Evolutionary conservation across 2,888 invertebrate species (phyloP).

Genomic region (Leucophenga maculata): DNA sequence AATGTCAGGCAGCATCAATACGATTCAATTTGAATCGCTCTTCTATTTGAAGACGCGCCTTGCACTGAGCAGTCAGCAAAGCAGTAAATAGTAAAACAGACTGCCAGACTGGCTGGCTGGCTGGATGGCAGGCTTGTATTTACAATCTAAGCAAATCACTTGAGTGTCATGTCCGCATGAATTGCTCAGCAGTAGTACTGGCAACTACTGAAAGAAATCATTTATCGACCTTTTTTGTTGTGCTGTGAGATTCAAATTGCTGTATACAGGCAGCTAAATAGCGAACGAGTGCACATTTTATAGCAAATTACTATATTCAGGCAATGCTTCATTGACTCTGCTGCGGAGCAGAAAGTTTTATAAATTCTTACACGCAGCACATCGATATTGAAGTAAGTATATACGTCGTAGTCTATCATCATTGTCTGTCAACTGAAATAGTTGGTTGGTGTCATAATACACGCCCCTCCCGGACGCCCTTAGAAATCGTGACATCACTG

Average conservation of each 20-base stretch:
- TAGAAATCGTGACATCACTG: no score
- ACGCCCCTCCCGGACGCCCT: no score
- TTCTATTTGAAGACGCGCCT: conserved; percentile 9
- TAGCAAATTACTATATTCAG: conserved; percentile 18
- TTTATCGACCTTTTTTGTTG: conserved; percentile 48
- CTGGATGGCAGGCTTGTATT: background rate
- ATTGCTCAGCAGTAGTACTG: conserved; percentile 57
- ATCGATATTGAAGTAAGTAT: background rate
- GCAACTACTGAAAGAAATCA: conserved; percentile 47
- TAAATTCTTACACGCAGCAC: conserved; percentile 6
- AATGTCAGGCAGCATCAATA: background rate
- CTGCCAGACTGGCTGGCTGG: no score
- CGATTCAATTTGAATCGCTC: conserved; percentile 2
- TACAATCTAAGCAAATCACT: conserved; percentile 40
- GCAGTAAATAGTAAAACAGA: background rate
- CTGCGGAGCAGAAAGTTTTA: background rate
- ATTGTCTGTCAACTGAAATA: conserved; percentile 6
- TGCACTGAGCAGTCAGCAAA: conserved; percentile 47
- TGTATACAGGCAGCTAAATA: background rate
- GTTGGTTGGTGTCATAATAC: conserved; percentile 8
- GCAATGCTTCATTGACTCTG: conserved; percentile 7
- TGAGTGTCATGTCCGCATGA: conserved; percentile 64
- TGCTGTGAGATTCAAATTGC: conserved; percentile 1
- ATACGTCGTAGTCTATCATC: no score
- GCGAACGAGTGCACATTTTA: background rate